Evolutionary conservation across 2,797 vertebrate genomes (phyloP).

Genomic region (Spea hammondii): DNA sequence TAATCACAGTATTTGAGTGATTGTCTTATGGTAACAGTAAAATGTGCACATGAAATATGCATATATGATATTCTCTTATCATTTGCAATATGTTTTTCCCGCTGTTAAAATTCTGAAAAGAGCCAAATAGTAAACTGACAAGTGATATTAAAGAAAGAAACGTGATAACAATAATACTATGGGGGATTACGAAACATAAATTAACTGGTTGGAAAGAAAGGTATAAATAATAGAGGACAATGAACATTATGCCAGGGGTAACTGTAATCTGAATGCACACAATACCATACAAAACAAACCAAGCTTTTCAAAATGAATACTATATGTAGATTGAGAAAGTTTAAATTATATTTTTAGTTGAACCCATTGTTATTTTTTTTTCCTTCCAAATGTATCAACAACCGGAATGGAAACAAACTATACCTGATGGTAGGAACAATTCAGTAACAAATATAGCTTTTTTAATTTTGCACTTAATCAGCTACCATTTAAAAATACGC

Average conservation of each 20-base stretch:
- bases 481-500: too few relatives aligned
- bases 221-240: conserved; percentile 1
- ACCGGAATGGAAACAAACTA: too few relatives aligned
- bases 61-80: conserved; percentile 39
- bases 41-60: conserved; percentile 43
- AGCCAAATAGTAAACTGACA: conserved; percentile 19
- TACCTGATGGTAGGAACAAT: too few relatives aligned
- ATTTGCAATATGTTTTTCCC: conserved; percentile 37
- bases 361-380: not conserved
- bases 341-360: not conserved
- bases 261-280: not conserved
- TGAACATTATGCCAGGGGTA: not conserved
- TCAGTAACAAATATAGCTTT: too few relatives aligned
- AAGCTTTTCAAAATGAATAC: not conserved
- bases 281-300: not conserved
- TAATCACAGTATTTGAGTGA: conserved; percentile 47
- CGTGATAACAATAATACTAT: conserved; percentile 26
- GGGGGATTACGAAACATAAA: conserved; percentile 9
- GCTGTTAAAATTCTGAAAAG: conserved; percentile 26
- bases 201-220: not conserved
- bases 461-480: too few relatives aligned
- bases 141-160: conserved; percentile 32
- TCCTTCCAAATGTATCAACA: not conserved
- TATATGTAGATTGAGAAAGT: not conserved
- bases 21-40: conserved; percentile 40